Conservation (phyloP, 2,888 invertebrate genomes). For the Helobdella robusta region DNA sequence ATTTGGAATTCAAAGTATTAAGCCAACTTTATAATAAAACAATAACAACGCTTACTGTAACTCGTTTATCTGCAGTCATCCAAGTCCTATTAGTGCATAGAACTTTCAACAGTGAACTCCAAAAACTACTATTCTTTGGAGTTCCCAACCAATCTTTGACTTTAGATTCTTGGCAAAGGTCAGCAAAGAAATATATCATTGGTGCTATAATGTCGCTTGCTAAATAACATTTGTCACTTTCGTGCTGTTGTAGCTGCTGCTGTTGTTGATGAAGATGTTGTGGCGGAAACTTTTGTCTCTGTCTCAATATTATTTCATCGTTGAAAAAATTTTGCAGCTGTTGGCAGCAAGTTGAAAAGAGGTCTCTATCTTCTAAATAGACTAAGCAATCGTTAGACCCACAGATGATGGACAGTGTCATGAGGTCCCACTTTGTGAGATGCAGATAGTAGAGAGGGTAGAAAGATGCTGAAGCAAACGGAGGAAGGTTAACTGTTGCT, state of each 20-base stretch:
- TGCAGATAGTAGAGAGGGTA: too few relatives aligned
- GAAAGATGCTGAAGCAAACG: too few relatives aligned
- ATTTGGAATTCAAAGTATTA: too few relatives aligned
- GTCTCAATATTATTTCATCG: too few relatives aligned
- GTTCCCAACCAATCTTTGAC: slow-evolving; percentile 81
- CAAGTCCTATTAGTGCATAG: slow-evolving; percentile 41
- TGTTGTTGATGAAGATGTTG: neutral
- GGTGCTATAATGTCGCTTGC: slow-evolving; percentile 45
- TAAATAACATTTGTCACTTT: too few relatives aligned
- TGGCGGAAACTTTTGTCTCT: too few relatives aligned
- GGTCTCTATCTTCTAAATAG: slow-evolving; percentile 66
- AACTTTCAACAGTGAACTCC: slow-evolving; percentile 69
- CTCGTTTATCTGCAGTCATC: too few relatives aligned
- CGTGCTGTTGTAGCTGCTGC: too few relatives aligned
- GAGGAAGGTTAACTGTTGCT: too few relatives aligned
- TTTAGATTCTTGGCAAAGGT: slow-evolving; percentile 64
- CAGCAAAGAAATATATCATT: slow-evolving; percentile 67
- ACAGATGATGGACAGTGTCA: slow-evolving; percentile 68
- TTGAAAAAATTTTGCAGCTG: slow-evolving; percentile 46
- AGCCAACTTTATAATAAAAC: too few relatives aligned
- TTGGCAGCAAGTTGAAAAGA: slow-evolving; percentile 52
- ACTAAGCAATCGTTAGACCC: slow-evolving; percentile 69
- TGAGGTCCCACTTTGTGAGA: slow-evolving; percentile 54
- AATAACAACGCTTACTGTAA: too few relatives aligned
- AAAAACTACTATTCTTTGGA: slow-evolving; percentile 69